phyloP scores from a whole-genome alignment of 1,140 invertebrate species.

The Drosophila tsacasi region DNA sequence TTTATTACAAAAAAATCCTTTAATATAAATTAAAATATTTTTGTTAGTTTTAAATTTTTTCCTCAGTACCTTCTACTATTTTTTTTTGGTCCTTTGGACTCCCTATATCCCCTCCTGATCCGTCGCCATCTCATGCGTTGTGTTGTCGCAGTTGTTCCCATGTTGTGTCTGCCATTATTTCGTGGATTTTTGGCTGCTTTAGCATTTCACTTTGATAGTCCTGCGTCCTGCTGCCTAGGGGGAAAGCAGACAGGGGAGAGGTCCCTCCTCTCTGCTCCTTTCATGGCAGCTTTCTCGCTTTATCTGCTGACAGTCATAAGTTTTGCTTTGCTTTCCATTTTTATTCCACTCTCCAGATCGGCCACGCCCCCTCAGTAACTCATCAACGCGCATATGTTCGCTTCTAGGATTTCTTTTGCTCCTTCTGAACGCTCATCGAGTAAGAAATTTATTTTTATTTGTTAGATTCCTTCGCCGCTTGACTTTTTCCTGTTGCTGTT shows the following conservation, averaged over 20 bases:
- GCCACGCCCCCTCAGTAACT: slow-evolving; percentile 55
- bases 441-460: slow-evolving; percentile 82
- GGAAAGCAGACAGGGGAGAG: background rate
- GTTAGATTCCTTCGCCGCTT: slow-evolving; percentile 64
- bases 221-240: slow-evolving; percentile 12
- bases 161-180: slow-evolving; percentile 82
- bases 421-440: slow-evolving; percentile 20
- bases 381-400: slow-evolving; percentile 80
- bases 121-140: slow-evolving; percentile 44
- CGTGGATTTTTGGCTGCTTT: slow-evolving; percentile 83
- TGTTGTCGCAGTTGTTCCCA: slow-evolving; percentile 81
- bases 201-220: slow-evolving; percentile 84
- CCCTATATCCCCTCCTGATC: slow-evolving; percentile 13
- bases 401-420: slow-evolving; percentile 19
- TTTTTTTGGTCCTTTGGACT: background rate
- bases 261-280: slow-evolving; percentile 5
- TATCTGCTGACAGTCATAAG: slow-evolving; percentile 82
- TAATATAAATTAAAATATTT: no score
- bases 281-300: slow-evolving; percentile 72
- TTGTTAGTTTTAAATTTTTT: background rate
- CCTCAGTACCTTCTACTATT: background rate
- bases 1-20: no score
- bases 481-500: slow-evolving; percentile 82
- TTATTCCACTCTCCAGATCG: slow-evolving; percentile 72
- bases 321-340: slow-evolving; percentile 83